phyloP scores from a whole-genome alignment of 2,797 vertebrate genomes.

The Xiphorhynchus erythropygius region DNA sequence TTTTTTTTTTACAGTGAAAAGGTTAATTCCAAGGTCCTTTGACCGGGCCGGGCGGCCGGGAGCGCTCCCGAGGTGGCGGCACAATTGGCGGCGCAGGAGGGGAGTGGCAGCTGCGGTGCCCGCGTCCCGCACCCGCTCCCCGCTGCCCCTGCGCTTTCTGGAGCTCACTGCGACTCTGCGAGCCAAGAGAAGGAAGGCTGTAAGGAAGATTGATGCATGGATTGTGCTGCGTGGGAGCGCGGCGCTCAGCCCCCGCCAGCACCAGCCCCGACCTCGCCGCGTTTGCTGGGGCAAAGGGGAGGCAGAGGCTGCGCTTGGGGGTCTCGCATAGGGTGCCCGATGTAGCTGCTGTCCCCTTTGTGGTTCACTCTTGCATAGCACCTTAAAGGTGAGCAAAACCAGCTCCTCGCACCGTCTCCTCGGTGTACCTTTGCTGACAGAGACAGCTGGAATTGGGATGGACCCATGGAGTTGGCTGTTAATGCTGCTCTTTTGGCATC shows the following conservation, averaged over 20 bases:
- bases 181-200: neutral
- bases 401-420: neutral
- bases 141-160: neutral
- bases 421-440: neutral
- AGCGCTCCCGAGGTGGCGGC: neutral
- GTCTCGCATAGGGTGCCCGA: fast-evolving
- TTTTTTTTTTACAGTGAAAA: constrained; percentile 48
- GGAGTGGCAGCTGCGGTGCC: constrained; percentile 3
- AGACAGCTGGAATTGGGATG: neutral
- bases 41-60: neutral
- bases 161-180: neutral
- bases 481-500: constrained; percentile 52
- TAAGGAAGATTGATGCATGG: constrained; percentile 11
- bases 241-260: neutral
- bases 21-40: constrained; percentile 14
- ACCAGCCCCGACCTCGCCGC: fast-evolving
- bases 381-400: neutral
- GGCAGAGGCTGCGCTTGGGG: fast-evolving
- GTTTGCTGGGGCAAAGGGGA: neutral
- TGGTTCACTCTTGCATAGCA: fast-evolving
- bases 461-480: neutral
- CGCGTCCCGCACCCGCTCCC: neutral
- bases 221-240: neutral
- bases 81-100: constrained; percentile 25
- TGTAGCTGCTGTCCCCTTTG: neutral